Conservation (phyloP, 2,113 vertebrate species). For the Phodopus roborovskii region DNA sequence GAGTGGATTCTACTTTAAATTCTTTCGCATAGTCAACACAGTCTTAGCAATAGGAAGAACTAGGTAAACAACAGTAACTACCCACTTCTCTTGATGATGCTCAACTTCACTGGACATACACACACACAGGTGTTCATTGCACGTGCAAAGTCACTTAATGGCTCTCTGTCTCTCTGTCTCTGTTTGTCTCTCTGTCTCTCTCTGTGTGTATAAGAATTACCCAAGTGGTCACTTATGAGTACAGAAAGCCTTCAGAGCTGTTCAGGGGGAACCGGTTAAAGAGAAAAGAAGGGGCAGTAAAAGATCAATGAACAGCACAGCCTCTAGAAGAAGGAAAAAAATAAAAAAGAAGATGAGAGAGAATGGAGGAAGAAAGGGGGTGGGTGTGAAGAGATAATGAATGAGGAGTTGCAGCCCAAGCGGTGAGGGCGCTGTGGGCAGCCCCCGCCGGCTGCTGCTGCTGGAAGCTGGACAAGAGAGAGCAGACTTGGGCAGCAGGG, state of each 20-base stretch:
- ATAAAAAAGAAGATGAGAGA: neutral
- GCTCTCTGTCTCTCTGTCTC: too few relatives aligned
- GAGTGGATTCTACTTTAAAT: conserved; percentile 6
- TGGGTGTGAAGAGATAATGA: conserved; percentile 25
- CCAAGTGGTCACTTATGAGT: neutral
- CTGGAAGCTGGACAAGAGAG: conserved; percentile 79
- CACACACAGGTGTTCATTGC: neutral
- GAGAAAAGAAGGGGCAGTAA: conserved; percentile 11
- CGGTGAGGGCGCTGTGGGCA: neutral
- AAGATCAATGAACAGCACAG: conserved; percentile 50
- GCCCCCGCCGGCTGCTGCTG: conserved; percentile 72
- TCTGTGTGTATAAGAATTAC: neutral
- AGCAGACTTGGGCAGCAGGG: conserved; percentile 83
- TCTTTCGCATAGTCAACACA: neutral
- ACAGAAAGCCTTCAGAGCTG: neutral
- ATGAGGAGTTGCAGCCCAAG: neutral
- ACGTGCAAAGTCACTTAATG: neutral
- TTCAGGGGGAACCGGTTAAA: neutral
- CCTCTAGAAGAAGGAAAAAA: neutral
- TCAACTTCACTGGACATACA: neutral
- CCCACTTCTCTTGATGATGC: neutral
- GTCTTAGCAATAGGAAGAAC: neutral
- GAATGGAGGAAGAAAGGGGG: neutral
- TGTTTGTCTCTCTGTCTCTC: too few relatives aligned
- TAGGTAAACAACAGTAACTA: neutral